Evolutionary conservation across 2,888 invertebrate genomes (phyloP).

Genomic region (Ganaspis brasiliensis): DNA sequence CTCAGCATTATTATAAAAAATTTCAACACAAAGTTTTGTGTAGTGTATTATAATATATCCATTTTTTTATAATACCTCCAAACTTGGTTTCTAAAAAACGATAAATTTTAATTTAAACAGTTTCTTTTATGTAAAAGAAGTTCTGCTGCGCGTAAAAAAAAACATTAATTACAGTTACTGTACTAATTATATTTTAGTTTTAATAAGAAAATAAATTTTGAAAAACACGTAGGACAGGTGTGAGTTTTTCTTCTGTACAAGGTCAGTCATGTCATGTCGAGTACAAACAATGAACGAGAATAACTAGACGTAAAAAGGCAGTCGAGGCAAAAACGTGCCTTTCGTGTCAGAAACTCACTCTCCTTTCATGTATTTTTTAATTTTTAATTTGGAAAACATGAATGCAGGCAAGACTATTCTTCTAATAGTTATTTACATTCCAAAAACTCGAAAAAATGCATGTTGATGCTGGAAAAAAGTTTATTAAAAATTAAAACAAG

Average conservation of each 20-base stretch:
- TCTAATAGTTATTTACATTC: constrained; percentile 6
- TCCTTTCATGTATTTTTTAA: constrained; percentile 40
- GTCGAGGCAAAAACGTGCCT: neutral
- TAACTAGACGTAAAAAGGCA: constrained; percentile 12
- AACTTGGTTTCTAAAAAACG: neutral
- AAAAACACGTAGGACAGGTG: neutral
- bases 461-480: neutral
- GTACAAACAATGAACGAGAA: constrained; percentile 8
- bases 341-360: neutral
- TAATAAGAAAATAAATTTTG: constrained; percentile 17
- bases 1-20: too few relatives aligned
- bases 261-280: constrained; percentile 9
- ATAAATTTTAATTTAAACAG: neutral
- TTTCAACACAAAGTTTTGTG: too few relatives aligned
- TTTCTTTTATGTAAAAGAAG: neutral
- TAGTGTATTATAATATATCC: too few relatives aligned
- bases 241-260: neutral
- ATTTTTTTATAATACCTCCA: too few relatives aligned
- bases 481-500: neutral
- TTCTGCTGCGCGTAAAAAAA: neutral
- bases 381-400: constrained; percentile 44
- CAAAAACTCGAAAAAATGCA: neutral
- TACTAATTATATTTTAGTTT: neutral
- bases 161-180: constrained; percentile 8
- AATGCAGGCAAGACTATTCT: constrained; percentile 2